Base-by-base conservation (phyloP, 2,113 vertebrate species). In the Lycaon pictus region DNA sequence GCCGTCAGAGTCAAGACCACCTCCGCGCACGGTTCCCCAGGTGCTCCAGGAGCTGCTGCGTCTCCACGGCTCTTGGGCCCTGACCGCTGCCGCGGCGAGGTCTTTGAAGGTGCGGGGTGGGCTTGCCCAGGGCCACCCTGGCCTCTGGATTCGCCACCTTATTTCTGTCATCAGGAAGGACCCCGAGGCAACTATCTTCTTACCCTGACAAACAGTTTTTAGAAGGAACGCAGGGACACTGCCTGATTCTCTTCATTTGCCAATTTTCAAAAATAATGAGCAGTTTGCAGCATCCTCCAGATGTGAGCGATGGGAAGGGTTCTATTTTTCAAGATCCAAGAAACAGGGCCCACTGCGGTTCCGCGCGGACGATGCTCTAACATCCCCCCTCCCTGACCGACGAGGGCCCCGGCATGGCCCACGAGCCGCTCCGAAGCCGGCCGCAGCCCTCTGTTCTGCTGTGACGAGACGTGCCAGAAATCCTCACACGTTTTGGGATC, bases 31-130 rank as follows among this genome's bases (percentile, higher is more conserved):
- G 11, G 58, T 9, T 32, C 76, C 51, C 35, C 35, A 3, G 16
- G 1, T 20, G 19, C 69, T 72, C 69, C 37, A 35, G 77, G 16
- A 83, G 48, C 58, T 17, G 29, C 82, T 37, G 23, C 23, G 0
- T 3, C 0, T 19, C 62, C 25, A 22, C 0, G 7, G 72, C 48
- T 16, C 35, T n/a, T 56, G 19, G 23, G 4, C 3, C 3, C 43
- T 1, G 7, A 77, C 15, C 16, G 2, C 10, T 0, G 2, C 6
- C 20, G 3, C 0, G 3, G 5, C 0, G 11, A 23, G 5, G 10
- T 12, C 5, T 2, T 3, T 0, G 2, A 19, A 8, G n/a, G 4
- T 48, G 12, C 2, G 3, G 11, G 13, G 1, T 15, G 25, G 0
- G 16, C 74, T 20, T 35, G 43, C 51, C 20, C 3, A 1, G 48